Evolutionary conservation across 1,140 invertebrate genomes (phyloP).

Genomic region (Bemisia tabaci): DNA sequence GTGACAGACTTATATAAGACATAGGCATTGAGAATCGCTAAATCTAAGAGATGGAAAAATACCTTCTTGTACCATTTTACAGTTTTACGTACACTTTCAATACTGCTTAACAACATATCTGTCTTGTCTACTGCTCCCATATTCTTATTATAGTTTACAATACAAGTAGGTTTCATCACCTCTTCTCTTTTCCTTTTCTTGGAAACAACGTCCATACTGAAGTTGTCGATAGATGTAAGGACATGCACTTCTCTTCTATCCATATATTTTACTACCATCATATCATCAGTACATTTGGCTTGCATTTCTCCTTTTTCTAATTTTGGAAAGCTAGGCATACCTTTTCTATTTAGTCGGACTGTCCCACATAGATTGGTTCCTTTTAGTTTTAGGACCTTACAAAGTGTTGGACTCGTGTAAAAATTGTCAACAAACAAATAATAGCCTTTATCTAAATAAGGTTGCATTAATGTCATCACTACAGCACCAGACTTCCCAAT

Average conservation of each 20-base stretch:
- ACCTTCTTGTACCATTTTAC: conserved; percentile 31
- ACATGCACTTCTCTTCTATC: conserved; percentile 25
- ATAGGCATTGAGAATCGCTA: conserved; percentile 12
- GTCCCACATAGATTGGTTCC: conserved; percentile 24
- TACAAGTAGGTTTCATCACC: conserved; percentile 25
- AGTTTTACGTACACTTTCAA: conserved; percentile 25
- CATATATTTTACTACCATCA: conserved; percentile 25
- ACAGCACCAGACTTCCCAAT: conserved; percentile 23
- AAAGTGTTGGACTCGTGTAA: conserved; percentile 23
- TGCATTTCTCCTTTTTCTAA: conserved; percentile 22
- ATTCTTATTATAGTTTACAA: conserved; percentile 28
- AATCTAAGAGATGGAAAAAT: conserved; percentile 25
- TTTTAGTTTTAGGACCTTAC: conserved; percentile 18
- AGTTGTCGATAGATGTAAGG: conserved; percentile 23
- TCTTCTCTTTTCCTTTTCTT: conserved; percentile 13
- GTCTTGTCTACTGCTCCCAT: conserved; percentile 29
- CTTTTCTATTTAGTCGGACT: conserved; percentile 20
- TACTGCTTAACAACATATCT: conserved; percentile 26
- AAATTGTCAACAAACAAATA: conserved; percentile 24
- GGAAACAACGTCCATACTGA: conserved; percentile 16
- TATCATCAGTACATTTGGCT: conserved; percentile 16
- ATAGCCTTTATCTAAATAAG: conserved; percentile 23
- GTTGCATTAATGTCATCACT: conserved; percentile 21
- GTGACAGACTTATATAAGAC: conserved; percentile 7
- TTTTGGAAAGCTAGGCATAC: conserved; percentile 24